Conservation (phyloP, 2,797 vertebrate genomes). For the Fundulus diaphanus region DNA sequence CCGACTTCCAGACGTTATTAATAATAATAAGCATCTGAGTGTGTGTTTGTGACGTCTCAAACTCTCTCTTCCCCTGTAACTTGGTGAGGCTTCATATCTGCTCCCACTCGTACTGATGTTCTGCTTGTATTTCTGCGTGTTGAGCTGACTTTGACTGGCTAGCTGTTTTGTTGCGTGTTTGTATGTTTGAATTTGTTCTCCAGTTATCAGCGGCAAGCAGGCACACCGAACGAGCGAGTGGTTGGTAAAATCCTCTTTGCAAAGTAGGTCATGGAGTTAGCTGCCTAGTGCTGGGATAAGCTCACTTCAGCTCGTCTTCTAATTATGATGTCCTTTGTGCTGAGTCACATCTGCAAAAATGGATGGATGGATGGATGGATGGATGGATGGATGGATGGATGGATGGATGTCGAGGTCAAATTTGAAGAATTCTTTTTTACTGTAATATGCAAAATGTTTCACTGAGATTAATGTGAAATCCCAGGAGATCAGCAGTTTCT, state of each 20-base stretch:
- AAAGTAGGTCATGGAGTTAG: conserved; percentile 84
- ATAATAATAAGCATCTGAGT: conserved; percentile 19
- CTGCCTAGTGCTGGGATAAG: conserved; percentile 67
- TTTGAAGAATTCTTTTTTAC: neutral
- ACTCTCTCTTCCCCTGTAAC: conserved; percentile 18
- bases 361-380: conserved; percentile 11
- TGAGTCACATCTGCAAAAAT: conserved; percentile 72
- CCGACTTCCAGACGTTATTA: conserved; percentile 45
- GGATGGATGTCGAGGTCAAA: neutral
- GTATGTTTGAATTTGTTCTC: conserved; percentile 59
- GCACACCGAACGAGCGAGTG: conserved; percentile 66
- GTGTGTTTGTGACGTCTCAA: conserved; percentile 23
- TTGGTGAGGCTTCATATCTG: conserved; percentile 2
- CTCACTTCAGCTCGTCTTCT: conserved; percentile 74
- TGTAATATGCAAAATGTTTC: neutral
- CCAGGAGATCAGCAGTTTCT: too few species aligned
- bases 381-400: conserved; percentile 1
- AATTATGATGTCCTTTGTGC: conserved; percentile 72
- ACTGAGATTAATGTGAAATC: too few species aligned
- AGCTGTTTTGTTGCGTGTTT: conserved; percentile 25
- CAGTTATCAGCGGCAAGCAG: conserved; percentile 77
- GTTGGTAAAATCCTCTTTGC: conserved; percentile 79
- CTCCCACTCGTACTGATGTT: conserved; percentile 4
- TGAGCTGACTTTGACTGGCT: conserved; percentile 24
- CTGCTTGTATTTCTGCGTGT: conserved; percentile 11